Conservation (phyloP, 2,797 vertebrate species). For the Hoplostethus atlanticus region DNA sequence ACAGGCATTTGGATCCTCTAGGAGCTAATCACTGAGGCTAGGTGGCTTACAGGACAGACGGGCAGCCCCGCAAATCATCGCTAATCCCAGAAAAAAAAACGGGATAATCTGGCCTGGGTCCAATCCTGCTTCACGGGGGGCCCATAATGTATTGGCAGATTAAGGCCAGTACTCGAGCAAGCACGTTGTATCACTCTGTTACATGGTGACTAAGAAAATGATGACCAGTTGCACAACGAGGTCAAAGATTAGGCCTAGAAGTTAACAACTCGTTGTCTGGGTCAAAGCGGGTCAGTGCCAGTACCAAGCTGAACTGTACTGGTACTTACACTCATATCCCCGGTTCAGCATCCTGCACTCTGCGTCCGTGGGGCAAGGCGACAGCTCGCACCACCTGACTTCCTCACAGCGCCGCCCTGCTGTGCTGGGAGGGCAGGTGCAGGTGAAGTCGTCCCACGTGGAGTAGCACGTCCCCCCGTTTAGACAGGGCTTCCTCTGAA, state of each 20-base stretch:
- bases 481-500: constrained; percentile 88
- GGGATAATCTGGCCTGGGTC: constrained; percentile 45
- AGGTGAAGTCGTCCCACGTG: constrained; percentile 90
- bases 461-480: constrained; percentile 90
- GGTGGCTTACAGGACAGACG: constrained; percentile 34
- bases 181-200: constrained; percentile 31
- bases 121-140: constrained; percentile 49
- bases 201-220: constrained; percentile 7
- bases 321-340: constrained; percentile 92
- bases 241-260: constrained; percentile 17
- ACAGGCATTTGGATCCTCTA: constrained; percentile 14
- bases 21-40: constrained; percentile 24
- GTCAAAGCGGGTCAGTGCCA: neutral
- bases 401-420: constrained; percentile 89
- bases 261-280: neutral
- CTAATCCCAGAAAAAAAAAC: constrained; percentile 60
- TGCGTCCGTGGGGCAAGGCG: constrained; percentile 84
- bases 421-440: constrained; percentile 88
- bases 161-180: constrained; percentile 26
- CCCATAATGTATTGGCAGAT: constrained; percentile 28
- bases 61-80: constrained; percentile 32
- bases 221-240: constrained; percentile 13
- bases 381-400: constrained; percentile 89
- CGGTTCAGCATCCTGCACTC: constrained; percentile 83
- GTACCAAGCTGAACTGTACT: neutral